These are phyloP conservation scores for Pelochelys cantorii DNA, from an alignment of 2,797 vertebrate genomes.

Conservation along the genomic window DNA sequence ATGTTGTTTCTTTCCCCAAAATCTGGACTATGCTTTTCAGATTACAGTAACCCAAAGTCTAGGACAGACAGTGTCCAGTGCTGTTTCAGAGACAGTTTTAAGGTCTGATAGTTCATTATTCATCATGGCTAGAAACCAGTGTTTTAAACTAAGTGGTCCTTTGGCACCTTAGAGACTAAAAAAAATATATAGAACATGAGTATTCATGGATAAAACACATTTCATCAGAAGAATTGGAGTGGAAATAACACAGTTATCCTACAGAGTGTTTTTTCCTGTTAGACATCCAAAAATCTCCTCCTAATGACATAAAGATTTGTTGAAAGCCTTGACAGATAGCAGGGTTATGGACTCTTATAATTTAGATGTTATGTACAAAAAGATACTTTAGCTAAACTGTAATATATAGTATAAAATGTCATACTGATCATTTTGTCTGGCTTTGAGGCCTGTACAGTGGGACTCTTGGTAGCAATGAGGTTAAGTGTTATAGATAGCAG, in stretches of 20 bases:
- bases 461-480: background rate
- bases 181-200: too few relatives aligned
- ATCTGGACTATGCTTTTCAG: slow-evolving; percentile 27
- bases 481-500: background rate
- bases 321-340: slow-evolving; percentile 27
- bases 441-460: background rate
- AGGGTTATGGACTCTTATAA: slow-evolving; percentile 29
- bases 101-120: slow-evolving; percentile 44
- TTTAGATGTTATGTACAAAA: slow-evolving; percentile 25
- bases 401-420: background rate
- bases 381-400: slow-evolving; percentile 4
- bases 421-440: background rate
- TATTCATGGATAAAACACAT: too few relatives aligned
- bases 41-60: background rate
- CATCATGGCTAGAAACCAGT: background rate
- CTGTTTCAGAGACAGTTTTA: slow-evolving; percentile 13
- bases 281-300: slow-evolving; percentile 40
- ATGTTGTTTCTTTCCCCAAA: slow-evolving; percentile 36
- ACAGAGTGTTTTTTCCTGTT: background rate
- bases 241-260: too few relatives aligned
- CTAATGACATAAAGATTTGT: slow-evolving; percentile 17
- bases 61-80: slow-evolving; percentile 15
- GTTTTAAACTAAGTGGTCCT: background rate
- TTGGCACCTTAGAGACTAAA: too few relatives aligned
- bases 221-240: too few relatives aligned